phyloP scores from a whole-genome alignment of 2,797 vertebrate genomes.

The Zenarchopterus dispar region DNA sequence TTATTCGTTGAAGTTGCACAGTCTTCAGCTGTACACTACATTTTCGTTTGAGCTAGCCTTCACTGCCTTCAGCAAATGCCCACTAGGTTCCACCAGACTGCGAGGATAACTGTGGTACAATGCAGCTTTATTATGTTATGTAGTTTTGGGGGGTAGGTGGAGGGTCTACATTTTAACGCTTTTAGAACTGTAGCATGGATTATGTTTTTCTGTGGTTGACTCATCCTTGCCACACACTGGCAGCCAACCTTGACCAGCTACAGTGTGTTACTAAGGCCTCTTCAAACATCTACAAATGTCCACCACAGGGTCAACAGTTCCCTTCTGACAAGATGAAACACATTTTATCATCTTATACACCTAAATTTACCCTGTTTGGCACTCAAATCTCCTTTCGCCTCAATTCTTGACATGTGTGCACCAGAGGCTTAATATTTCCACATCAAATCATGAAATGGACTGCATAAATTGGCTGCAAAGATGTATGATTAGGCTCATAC shows the following conservation, averaged over 20 bases:
- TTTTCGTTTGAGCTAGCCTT: constrained; percentile 26
- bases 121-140: constrained; percentile 55
- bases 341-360: background rate
- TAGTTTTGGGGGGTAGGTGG: constrained; percentile 32
- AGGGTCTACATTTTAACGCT: constrained; percentile 46
- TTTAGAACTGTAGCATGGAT: constrained; percentile 51
- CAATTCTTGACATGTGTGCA: background rate
- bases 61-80: constrained; percentile 36
- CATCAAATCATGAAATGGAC: background rate
- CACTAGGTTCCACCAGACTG: constrained; percentile 32
- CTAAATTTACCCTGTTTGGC: background rate
- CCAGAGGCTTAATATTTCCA: background rate
- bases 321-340: background rate
- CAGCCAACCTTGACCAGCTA: constrained; percentile 3
- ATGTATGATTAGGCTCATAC: background rate
- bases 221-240: constrained; percentile 2
- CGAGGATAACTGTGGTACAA: constrained; percentile 62
- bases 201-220: constrained; percentile 44
- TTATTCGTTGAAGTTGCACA: constrained; percentile 26
- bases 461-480: background rate
- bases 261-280: constrained; percentile 18
- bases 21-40: constrained; percentile 1
- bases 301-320: constrained; percentile 2
- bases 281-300: constrained; percentile 20
- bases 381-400: background rate